Percentiles rank a stretch among this genome's conserved stretches.
These are phyloP conservation scores for Tenualosa ilisha DNA, from an alignment of 2,797 vertebrate genomes.

Conservation along the genomic window DNA sequence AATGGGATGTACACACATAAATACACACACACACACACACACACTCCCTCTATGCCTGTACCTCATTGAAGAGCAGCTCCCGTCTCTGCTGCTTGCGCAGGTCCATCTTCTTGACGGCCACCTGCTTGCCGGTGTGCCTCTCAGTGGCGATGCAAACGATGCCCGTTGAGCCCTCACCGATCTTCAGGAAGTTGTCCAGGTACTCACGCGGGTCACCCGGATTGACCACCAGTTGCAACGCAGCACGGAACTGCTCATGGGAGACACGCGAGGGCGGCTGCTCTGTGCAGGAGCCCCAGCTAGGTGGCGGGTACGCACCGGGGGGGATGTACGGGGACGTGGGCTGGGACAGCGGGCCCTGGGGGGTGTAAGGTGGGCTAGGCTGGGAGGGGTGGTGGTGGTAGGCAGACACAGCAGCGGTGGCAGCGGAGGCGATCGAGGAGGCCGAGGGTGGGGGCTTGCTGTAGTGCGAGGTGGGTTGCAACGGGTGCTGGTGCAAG, in stretches of 20 bases:
- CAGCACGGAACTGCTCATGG: conserved; percentile 96
- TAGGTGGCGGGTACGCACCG: conserved; percentile 89
- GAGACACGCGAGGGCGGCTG: conserved; percentile 94
- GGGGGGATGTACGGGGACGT: conserved; percentile 91
- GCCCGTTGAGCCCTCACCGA: conserved; percentile 96
- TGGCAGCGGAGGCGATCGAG: not conserved
- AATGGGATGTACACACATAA: not conserved
- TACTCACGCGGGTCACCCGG: conserved; percentile 94
- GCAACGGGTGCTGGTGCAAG: conserved; percentile 55
- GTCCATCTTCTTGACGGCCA: conserved; percentile 99
- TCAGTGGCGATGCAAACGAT: conserved; percentile 97
- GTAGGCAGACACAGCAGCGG: conserved; percentile 77
- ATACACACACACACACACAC: conserved; percentile 17
- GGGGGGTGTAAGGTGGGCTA: conserved; percentile 87
- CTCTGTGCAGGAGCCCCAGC: conserved; percentile 94
- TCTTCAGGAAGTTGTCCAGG: conserved; percentile 97
- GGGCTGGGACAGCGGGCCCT: conserved; percentile 87
- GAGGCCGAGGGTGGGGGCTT: conserved; percentile 75
- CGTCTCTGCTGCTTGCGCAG: conserved; percentile 95
- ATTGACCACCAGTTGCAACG: conserved; percentile 95
- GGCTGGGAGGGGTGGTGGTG: conserved; percentile 83
- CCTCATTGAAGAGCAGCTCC: conserved; percentile 98
- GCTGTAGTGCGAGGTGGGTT: conserved; percentile 79
- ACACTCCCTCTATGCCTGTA: conserved; percentile 53
- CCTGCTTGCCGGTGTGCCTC: conserved; percentile 96